Percentiles rank a stretch among this genome's conserved stretches.
These are phyloP conservation scores for Atrichornis clamosus DNA, from an alignment of 2,113 vertebrate genomes.

Conservation along the genomic window DNA sequence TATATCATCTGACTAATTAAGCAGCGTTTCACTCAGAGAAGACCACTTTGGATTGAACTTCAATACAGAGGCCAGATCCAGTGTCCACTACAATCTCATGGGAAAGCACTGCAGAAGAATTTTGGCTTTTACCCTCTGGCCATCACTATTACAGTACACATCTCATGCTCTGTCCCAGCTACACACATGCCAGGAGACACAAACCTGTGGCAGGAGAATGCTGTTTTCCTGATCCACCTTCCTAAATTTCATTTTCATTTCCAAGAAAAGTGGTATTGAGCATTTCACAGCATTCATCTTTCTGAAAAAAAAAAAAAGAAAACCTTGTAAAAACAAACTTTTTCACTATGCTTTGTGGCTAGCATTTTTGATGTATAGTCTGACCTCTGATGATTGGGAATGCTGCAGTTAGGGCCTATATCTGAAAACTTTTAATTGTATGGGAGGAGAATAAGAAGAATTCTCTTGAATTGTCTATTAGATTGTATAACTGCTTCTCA, in stretches of 20 bases:
- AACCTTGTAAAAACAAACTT: neutral
- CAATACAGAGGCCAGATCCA: neutral
- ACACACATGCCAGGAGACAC: neutral
- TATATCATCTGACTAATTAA: constrained; percentile 10
- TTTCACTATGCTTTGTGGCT: neutral
- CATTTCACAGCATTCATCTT: neutral
- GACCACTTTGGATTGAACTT: neutral
- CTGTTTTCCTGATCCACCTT: neutral
- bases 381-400: neutral
- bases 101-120: neutral
- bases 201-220: neutral
- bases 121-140: neutral
- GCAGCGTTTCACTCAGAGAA: neutral
- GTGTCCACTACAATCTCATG: neutral
- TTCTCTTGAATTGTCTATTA: neutral
- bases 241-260: neutral
- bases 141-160: neutral
- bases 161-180: neutral
- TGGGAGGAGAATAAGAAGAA: neutral
- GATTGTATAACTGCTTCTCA: neutral
- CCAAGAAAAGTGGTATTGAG: neutral
- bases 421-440: neutral
- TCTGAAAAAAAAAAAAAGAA: neutral
- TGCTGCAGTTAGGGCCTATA: neutral
- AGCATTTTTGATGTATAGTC: neutral